Conservation (phyloP, 35 echinoderm and acorn worm genomes). For the Diadema setosum region DNA sequence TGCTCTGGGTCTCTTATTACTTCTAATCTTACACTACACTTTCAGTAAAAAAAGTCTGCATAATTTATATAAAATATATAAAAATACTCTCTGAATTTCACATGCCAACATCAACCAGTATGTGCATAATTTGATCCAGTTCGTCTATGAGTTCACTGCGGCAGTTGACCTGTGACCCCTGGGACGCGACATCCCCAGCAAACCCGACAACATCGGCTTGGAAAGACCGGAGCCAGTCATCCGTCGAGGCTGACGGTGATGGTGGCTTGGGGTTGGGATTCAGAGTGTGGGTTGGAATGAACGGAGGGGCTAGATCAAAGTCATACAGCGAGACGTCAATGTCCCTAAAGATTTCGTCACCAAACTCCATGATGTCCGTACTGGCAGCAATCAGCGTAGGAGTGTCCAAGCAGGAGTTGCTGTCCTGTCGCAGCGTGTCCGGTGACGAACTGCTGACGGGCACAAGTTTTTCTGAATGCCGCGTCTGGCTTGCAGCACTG, state of each 20-base stretch:
- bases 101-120: conserved; percentile 89
- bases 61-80: conserved; percentile 35
- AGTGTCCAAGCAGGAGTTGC: background rate
- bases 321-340: conserved; percentile 79
- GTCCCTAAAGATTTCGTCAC: conserved; percentile 63
- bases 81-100: conserved; percentile 40
- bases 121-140: conserved; percentile 90
- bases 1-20: background rate
- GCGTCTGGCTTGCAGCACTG: background rate
- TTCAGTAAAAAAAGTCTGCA: conserved; percentile 29
- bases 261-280: conserved; percentile 27
- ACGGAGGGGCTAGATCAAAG: conserved; percentile 57
- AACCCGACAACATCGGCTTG: conserved; percentile 13
- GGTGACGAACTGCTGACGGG: background rate
- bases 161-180: conserved; percentile 46
- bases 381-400: conserved; percentile 13
- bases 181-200: conserved; percentile 11
- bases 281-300: conserved; percentile 41
- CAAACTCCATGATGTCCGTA: conserved; percentile 42
- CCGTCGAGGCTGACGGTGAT: conserved; percentile 16
- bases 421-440: background rate
- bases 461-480: background rate
- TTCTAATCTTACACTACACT: conserved; percentile 10
- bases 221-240: conserved; percentile 58
- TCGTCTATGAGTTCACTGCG: conserved; percentile 70